Conservation (phyloP, 2,888 invertebrate genomes). For the Acronicta aceris region DNA sequence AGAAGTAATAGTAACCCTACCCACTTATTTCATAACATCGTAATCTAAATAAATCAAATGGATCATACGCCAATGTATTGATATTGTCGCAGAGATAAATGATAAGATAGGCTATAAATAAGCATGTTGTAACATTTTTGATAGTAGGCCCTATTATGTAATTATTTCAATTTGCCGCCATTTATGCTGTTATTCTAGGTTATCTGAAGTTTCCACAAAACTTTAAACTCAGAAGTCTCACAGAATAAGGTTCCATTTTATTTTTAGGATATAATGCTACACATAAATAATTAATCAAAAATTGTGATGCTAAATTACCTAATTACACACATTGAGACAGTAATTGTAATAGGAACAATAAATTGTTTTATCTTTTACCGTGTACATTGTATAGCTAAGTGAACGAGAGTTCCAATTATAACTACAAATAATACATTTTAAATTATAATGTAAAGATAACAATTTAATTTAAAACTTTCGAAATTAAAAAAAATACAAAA, state of each 20-base stretch:
- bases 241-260: too few species aligned
- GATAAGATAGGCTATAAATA: slow-evolving; percentile 32
- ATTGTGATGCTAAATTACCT: too few species aligned
- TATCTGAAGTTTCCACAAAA: slow-evolving; percentile 24
- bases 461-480: slow-evolving; percentile 3
- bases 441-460: background rate
- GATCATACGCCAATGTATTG: slow-evolving; percentile 16
- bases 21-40: background rate
- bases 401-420: too few species aligned
- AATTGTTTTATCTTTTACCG: too few species aligned
- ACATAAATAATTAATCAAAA: too few species aligned
- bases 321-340: too few species aligned
- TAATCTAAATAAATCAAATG: slow-evolving; percentile 21
- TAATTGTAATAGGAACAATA: too few species aligned
- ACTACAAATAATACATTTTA: too few species aligned
- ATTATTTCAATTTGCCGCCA: slow-evolving; percentile 37
- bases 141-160: slow-evolving; percentile 32
- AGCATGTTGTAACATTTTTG: slow-evolving; percentile 22
- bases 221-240: too few species aligned
- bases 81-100: slow-evolving; percentile 35
- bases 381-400: too few species aligned
- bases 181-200: slow-evolving; percentile 24
- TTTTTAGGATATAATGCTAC: too few species aligned
- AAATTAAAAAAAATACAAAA: background rate
- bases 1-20: background rate